Evolutionary conservation across 92 coral and sea anemone genomes (phyloP).

Genomic region (Blastomussa wellsi): DNA sequence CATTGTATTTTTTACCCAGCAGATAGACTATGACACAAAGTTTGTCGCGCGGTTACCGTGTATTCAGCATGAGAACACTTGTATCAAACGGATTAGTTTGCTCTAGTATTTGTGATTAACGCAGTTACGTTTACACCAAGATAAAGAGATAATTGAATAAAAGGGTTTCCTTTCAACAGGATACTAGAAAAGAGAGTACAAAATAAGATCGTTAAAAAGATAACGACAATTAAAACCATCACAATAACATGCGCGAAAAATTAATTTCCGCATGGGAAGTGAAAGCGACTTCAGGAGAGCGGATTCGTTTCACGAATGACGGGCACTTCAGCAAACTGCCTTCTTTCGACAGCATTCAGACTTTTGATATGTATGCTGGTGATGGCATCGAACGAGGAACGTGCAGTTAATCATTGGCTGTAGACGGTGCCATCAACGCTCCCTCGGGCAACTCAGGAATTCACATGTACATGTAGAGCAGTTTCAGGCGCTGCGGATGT

Average conservation of each 20-base stretch:
- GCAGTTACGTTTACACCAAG: slow-evolving; percentile 41
- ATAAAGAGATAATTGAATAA: slow-evolving; percentile 42
- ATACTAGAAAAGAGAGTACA: slow-evolving; percentile 14
- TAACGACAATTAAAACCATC: slow-evolving; percentile 35
- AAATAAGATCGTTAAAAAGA: slow-evolving; percentile 36
- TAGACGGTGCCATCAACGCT: not conserved
- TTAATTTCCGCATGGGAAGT: slow-evolving; percentile 33
- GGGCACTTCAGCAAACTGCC: slow-evolving; percentile 3
- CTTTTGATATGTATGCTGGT: slow-evolving; percentile 2
- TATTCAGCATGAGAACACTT: not conserved
- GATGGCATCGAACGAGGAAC: not conserved
- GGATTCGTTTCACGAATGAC: not conserved
- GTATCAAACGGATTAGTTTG: slow-evolving; percentile 11
- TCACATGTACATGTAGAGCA: no score
- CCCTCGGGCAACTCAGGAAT: not conserved
- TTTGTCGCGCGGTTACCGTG: not conserved
- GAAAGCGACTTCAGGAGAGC: not conserved
- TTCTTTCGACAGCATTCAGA: not conserved
- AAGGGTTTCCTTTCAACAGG: slow-evolving; percentile 36
- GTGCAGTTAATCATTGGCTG: not conserved
- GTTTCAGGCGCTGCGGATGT: not conserved
- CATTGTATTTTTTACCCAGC: not conserved
- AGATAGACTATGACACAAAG: not conserved
- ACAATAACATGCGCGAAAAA: slow-evolving; percentile 18
- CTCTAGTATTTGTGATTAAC: slow-evolving; percentile 29